A percentile compares a stretch with the other conserved stretches of the same genome.
Conservation (phyloP, 2,797 vertebrate species). For the Heliangelus exortis region DNA sequence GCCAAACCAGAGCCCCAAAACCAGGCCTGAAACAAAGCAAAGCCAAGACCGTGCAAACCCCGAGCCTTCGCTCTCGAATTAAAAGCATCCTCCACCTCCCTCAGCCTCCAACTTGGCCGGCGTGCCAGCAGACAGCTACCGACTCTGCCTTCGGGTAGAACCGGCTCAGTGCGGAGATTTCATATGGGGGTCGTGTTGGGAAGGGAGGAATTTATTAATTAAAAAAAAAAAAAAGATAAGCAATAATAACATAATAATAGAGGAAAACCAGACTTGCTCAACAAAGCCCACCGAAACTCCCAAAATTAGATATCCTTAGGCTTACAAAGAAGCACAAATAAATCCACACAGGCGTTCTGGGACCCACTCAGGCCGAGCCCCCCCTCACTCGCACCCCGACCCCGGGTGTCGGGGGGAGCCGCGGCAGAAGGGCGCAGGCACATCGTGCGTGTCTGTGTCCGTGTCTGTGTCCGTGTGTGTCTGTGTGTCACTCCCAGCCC, state of each 20-base stretch:
- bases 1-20: background rate
- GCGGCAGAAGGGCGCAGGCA: too few species aligned
- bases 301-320: background rate
- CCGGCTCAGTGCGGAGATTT: background rate
- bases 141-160: conserved; percentile 27
- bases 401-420: too few species aligned
- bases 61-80: conserved; percentile 29
- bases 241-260: background rate
- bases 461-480: too few species aligned
- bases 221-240: too few species aligned
- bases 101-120: background rate
- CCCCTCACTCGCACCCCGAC: background rate
- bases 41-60: conserved; percentile 4
- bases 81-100: conserved; percentile 61
- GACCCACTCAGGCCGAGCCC: background rate
- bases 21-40: conserved; percentile 51
- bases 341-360: background rate
- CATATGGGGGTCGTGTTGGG: background rate
- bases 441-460: too few species aligned
- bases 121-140: conserved; percentile 28
- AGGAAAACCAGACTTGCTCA: background rate
- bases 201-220: background rate
- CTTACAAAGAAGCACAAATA: background rate
- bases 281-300: background rate
- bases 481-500: background rate